Evolutionary conservation across 2,797 vertebrate genomes (phyloP), one percentile per base, ranked within the genome.

Genomic region (Allobates femoralis): DNA sequence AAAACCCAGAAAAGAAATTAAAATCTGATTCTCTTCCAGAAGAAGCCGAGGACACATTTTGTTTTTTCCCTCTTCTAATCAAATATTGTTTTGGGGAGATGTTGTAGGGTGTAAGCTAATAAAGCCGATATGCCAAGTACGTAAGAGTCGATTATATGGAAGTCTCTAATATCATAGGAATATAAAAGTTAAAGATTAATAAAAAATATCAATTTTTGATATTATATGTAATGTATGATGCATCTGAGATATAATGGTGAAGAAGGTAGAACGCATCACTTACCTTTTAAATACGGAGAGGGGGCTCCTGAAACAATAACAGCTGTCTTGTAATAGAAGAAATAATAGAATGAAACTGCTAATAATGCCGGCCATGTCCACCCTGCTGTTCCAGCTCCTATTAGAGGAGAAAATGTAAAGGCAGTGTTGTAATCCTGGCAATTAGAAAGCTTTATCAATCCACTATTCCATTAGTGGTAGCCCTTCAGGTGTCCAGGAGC

Each of bases 221-320:
- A 69, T 1, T 2, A 21, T 3, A 32, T 32, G 19, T 69, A 23
- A 12, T 4, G n/a, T 12, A 37, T 69, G 66, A 79, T 50, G 21
- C 23, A 23, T 18, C 30, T 34, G 2, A 80, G n/a, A 28, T 28
- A 53, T n/a, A 28, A n/a, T 6, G 71, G 37, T 50, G 16, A 26
- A 66, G 7, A 26, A 19, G 15, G 50, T 37, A 55, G 3, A 1
- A 73, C 0, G 71, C 3, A 34, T 28, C 5, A 41, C 95, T 89
- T 91, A 98, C 97, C 97, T 96, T 91, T 96, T 96, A 64, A 95
- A 94, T 89, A 94, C 91, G 60, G 94, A 87, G 56, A 96, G 92
- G 5, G 94, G 90, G 86, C 90, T 93, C 89, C 93, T 94, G 90
- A 92, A 93, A 77, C 90, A 93, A 92, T 90, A 79, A 85, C 95